Evolutionary conservation across 2,888 invertebrate species (phyloP).

Genomic region (Neocrepidodera transversa): DNA sequence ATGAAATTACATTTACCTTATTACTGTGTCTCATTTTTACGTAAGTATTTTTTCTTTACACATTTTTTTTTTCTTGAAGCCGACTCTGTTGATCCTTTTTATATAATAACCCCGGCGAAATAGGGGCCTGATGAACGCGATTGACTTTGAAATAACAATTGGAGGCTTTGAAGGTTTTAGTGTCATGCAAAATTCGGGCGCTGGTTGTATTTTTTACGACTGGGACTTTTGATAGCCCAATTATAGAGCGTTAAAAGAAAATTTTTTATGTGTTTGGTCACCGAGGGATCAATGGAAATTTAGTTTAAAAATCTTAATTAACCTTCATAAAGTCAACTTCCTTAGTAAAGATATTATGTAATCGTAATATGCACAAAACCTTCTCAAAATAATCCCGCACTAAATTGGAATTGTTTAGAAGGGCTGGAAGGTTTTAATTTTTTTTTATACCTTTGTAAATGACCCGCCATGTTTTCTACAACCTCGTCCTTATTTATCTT

Average conservation of each 20-base stretch:
- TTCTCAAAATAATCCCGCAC: slow-evolving; percentile 13
- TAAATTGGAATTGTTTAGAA: not conserved
- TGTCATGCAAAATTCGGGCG: not conserved
- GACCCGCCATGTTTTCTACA: slow-evolving; percentile 42
- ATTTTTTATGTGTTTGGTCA: too few species aligned
- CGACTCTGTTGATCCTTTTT: not conserved
- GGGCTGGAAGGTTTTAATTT: slow-evolving; percentile 22
- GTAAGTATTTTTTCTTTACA: too few species aligned
- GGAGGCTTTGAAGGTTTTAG: not conserved
- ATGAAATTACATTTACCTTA: too few species aligned
- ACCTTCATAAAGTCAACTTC: too few species aligned
- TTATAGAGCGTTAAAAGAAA: not conserved
- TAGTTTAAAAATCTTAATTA: too few species aligned
- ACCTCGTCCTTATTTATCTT: slow-evolving; percentile 30
- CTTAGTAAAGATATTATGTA: slow-evolving; percentile 5
- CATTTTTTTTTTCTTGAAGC: not conserved
- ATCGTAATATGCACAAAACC: slow-evolving; percentile 22
- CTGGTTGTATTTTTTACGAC: slow-evolving; percentile 5
- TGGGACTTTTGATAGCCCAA: not conserved
- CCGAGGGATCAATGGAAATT: too few species aligned
- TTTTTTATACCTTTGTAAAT: slow-evolving; percentile 39
- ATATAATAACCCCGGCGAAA: not conserved
- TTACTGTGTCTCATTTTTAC: too few species aligned
- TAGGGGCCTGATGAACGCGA: not conserved
- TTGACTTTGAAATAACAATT: slow-evolving; percentile 4